Percentiles rank a stretch among this genome's conserved stretches.
These are phyloP conservation scores for Catamblyrhynchus diadema DNA, from an alignment of 2,797 vertebrate species.

Conservation along the genomic window DNA sequence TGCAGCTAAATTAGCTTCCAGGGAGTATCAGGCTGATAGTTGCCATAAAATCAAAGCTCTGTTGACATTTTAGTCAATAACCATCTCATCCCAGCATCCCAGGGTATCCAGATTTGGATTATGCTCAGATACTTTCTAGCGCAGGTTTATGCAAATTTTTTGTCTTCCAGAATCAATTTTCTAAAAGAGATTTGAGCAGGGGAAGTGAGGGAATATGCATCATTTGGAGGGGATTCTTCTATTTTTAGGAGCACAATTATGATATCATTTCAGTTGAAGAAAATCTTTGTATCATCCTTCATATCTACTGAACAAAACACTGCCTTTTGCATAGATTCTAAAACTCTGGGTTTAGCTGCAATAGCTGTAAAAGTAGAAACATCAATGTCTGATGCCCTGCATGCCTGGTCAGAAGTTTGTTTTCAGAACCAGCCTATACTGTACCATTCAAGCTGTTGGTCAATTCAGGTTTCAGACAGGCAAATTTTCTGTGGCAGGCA, in stretches of 20 bases:
- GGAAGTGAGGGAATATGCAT: neutral
- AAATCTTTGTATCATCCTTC: neutral
- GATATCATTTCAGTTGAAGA: neutral
- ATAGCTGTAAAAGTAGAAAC: neutral
- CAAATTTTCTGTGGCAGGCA: rapidly evolving
- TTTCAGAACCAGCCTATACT: neutral
- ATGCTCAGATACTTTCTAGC: neutral
- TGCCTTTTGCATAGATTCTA: neutral
- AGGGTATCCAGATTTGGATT: neutral
- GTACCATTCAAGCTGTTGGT: neutral
- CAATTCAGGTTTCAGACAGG: neutral
- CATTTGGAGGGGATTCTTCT: neutral
- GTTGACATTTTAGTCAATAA: constrained; percentile 62
- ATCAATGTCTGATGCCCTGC: neutral
- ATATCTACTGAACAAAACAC: neutral
- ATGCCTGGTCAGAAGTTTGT: neutral
- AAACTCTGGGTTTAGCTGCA: neutral
- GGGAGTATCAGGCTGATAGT: constrained; percentile 43
- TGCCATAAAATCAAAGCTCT: constrained; percentile 60
- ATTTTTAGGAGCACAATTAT: neutral
- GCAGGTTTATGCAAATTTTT: neutral
- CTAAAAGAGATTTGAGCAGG: neutral
- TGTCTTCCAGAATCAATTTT: neutral
- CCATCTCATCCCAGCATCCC: neutral
- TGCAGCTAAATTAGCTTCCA: constrained; percentile 63